A percentile compares a stretch with the other conserved stretches of the same genome.
Conservation (phyloP, 2,888 invertebrate genomes). For the Parnassius glacialis region DNA sequence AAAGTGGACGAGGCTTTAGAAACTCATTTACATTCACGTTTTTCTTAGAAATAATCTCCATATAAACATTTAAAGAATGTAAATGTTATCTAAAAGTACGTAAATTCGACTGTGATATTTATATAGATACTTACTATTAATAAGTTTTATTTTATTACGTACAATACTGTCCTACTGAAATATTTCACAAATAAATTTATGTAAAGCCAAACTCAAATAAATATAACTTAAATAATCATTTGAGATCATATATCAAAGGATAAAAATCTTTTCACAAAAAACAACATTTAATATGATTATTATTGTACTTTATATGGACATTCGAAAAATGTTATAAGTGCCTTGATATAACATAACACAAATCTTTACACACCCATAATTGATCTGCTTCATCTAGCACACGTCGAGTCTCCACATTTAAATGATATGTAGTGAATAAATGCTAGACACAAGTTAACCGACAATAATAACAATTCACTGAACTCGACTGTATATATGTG, state of each 20-base stretch:
- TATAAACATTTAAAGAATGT: constrained; percentile 49
- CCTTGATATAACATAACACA: constrained; percentile 36
- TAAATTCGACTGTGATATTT: constrained; percentile 64
- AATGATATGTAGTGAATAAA: constrained; percentile 60
- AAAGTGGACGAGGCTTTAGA: constrained; percentile 14
- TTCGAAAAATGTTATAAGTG: constrained; percentile 73
- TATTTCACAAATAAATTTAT: constrained; percentile 43
- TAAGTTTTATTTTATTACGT: constrained; percentile 24
- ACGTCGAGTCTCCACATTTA: constrained; percentile 56
- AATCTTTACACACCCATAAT: constrained; percentile 6
- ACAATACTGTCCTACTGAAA: constrained; percentile 27
- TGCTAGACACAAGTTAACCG: constrained; percentile 30
- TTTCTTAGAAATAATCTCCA: constrained; percentile 31
- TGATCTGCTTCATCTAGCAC: constrained; percentile 32
- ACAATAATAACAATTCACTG: constrained; percentile 7
- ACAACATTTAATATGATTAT: constrained; percentile 62
- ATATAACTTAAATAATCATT: constrained; percentile 54
- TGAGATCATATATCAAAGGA: constrained; percentile 71
- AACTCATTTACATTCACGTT: constrained; percentile 24
- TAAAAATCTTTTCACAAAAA: constrained; percentile 64
- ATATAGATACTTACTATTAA: constrained; percentile 31
- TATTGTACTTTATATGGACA: constrained; percentile 61
- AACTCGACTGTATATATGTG: not conserved
- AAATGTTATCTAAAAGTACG: constrained; percentile 69
- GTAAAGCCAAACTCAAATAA: constrained; percentile 49